These are phyloP conservation scores for Thumatha senex DNA, from an alignment of 2,888 invertebrate species.

Conservation along the genomic window DNA sequence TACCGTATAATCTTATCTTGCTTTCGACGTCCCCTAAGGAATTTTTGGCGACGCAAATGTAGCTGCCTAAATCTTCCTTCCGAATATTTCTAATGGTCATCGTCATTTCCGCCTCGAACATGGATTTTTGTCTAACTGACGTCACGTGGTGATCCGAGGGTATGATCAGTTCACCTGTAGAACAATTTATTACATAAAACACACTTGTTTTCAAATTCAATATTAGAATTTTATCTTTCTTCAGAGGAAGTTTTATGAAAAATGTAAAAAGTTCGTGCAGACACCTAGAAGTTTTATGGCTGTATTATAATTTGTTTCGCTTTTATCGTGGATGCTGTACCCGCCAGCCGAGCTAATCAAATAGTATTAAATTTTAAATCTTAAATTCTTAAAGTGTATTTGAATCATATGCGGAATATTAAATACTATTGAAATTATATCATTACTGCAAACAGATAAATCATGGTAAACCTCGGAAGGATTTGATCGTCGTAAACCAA, in stretches of 20 bases:
- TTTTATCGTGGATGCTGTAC: constrained; percentile 68
- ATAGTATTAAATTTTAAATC: constrained; percentile 49
- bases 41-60: constrained; percentile 94
- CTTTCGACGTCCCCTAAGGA: constrained; percentile 94
- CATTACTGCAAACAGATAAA: constrained; percentile 15
- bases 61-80: constrained; percentile 91
- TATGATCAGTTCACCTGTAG: constrained; percentile 91
- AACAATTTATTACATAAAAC: constrained; percentile 68
- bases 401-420: constrained; percentile 26
- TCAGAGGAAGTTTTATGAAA: constrained; percentile 77
- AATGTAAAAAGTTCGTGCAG: constrained; percentile 79
- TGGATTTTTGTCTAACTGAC: constrained; percentile 87
- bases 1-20: constrained; percentile 94
- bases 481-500: no score
- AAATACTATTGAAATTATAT: constrained; percentile 15
- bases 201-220: constrained; percentile 78
- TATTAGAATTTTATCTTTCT: constrained; percentile 79
- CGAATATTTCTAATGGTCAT: constrained; percentile 91
- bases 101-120: constrained; percentile 93
- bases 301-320: constrained; percentile 79
- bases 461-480: background rate
- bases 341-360: constrained; percentile 55
- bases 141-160: constrained; percentile 93
- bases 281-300: constrained; percentile 79
- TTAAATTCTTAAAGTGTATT: constrained; percentile 32